These are phyloP conservation scores for Acrossocheilus fasciatus DNA, from an alignment of 2,797 vertebrate species.

Conservation along the genomic window DNA sequence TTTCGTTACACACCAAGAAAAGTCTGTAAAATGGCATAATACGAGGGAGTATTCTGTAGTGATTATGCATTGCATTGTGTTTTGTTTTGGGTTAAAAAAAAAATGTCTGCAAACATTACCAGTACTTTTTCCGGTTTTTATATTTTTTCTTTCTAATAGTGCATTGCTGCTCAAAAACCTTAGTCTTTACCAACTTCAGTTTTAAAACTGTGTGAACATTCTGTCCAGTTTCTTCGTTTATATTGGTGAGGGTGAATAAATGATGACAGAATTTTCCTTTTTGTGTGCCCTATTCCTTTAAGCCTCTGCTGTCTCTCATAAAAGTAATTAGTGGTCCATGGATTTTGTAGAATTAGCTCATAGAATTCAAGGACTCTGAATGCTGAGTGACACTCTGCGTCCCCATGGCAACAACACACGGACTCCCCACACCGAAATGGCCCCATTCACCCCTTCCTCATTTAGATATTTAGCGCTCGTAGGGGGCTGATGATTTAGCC, in stretches of 20 bases:
- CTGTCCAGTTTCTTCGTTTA: background rate
- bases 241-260: background rate
- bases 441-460: conserved; percentile 46
- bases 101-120: background rate
- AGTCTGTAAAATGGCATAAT: background rate
- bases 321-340: conserved; percentile 33
- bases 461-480: conserved; percentile 55
- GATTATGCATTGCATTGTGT: background rate
- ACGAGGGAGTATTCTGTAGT: background rate
- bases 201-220: background rate
- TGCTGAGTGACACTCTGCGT: conserved; percentile 38
- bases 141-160: background rate
- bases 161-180: too few relatives aligned
- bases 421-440: conserved; percentile 41
- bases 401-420: conserved; percentile 38
- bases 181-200: background rate
- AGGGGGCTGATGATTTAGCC: conserved; percentile 59
- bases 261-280: background rate
- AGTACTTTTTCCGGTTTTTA: background rate
- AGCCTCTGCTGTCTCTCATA: conserved; percentile 18
- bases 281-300: conserved; percentile 15
- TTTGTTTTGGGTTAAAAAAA: background rate
- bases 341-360: conserved; percentile 43
- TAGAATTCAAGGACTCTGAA: conserved; percentile 22
- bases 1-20: background rate